Evolutionary conservation across 2,888 invertebrate genomes (phyloP), one percentile per base, ranked within the genome.

Genomic region (Tetranychus truncatus): DNA sequence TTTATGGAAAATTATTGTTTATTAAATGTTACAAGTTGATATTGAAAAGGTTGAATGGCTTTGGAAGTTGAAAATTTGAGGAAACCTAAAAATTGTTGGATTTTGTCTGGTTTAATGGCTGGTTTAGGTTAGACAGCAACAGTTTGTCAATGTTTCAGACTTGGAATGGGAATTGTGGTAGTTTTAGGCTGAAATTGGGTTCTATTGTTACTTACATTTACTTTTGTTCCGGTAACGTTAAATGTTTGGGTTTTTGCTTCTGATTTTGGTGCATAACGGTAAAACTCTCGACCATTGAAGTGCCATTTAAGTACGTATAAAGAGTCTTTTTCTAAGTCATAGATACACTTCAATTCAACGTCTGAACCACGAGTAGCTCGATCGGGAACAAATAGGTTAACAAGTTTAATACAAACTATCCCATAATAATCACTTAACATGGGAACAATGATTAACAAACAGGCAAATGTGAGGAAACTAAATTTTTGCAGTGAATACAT

Each of bases 241-340:
- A 75, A 75, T 9, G 45, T 66, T 65, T 67, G 67, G 6, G 55
- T 74, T 15, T 45, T 11, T 44, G 73, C 67, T n/a, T 74, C 46
- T 21, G 44, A 45, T 45, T 46, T 67, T 5, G 75, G 75, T 8
- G 69, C 72, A 65, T 74, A 75, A 18, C 74, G 66, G 55, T 74
- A 75, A 69, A 75, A 75, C 55, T 75, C 75, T 21, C 73, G 67
- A 44, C 66, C 69, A 34, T 72, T 75, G 44, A 55, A 75, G 45
- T 46, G 55, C 75, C 75, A 75, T 44, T 74, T 74, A 2, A 75
- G 21, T 21, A 66, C 66, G 24, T 74, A 74, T 18, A 75, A 45
- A 5, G 74, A n/a, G 18, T 75, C 69, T 1, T 24, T 24, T 34
- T 74, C 75, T 20, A 75, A 55, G 7, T 74, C 67, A 72, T 75